A percentile compares a stretch with the other conserved stretches of the same genome.
Conservation (phyloP, 2,888 invertebrate genomes). For the Synanthedon tipuliformis region DNA sequence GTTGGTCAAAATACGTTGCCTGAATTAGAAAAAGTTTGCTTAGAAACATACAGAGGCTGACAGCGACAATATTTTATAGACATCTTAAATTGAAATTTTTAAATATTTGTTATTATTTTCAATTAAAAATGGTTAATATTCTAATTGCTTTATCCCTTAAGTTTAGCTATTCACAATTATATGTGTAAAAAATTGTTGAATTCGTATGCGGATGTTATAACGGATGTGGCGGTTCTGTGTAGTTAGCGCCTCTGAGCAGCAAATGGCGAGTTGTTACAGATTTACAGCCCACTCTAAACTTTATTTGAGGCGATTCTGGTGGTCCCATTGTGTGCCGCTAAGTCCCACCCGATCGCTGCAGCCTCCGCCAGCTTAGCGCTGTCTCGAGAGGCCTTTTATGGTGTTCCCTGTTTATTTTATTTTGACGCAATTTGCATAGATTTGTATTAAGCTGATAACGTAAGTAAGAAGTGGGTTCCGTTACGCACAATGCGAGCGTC, state of each 20-base stretch:
- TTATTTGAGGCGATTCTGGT: constrained; percentile 60
- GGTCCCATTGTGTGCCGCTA: constrained; percentile 60
- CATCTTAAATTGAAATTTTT: no score
- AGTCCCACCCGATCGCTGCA: constrained; percentile 31
- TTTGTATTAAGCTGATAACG: constrained; percentile 12
- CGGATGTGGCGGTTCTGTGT: constrained; percentile 56
- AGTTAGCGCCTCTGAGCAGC: constrained; percentile 66
- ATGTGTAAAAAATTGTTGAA: constrained; percentile 4
- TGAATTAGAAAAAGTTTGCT: no score
- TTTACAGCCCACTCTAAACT: constrained; percentile 62
- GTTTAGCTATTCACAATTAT: neutral
- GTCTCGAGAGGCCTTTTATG: constrained; percentile 48
- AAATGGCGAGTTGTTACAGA: constrained; percentile 65
- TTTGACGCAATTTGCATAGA: constrained; percentile 49
- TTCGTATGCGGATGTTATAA: constrained; percentile 65
- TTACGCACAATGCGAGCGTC: no score
- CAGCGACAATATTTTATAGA: no score
- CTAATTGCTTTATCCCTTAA: no score
- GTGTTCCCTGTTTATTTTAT: constrained; percentile 43
- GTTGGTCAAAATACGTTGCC: no score
- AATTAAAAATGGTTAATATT: no score
- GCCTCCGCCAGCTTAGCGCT: constrained; percentile 31
- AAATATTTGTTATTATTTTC: no score
- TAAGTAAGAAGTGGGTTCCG: no score
- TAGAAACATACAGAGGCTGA: no score